phyloP scores from a whole-genome alignment of 2,797 vertebrate species.

The Xiphophorus birchmanni region DNA sequence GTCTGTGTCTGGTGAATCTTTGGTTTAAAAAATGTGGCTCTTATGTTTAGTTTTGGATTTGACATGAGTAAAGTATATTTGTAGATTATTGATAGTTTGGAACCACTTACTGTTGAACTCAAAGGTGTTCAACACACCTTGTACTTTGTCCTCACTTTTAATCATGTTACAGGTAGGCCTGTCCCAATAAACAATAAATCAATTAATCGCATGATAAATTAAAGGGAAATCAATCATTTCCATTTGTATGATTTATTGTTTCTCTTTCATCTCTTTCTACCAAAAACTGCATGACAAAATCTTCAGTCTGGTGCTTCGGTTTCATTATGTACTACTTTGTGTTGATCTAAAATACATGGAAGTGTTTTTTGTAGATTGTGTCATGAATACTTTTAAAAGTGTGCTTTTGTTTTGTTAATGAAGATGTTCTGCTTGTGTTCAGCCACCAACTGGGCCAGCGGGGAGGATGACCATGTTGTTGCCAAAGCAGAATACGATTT shows the following conservation, averaged over 20 bases:
- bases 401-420: background rate
- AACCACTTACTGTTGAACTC: background rate
- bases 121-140: background rate
- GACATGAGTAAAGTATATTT: background rate
- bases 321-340: background rate
- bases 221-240: too few species aligned
- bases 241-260: too few species aligned
- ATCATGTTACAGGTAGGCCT: background rate
- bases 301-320: too few species aligned
- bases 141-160: background rate
- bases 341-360: background rate
- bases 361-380: background rate
- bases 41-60: background rate
- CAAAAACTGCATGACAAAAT: too few species aligned
- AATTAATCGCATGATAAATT: too few species aligned
- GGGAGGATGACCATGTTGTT: slow-evolving; percentile 95
- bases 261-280: too few species aligned
- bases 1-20: too few species aligned
- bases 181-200: too few species aligned
- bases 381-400: background rate
- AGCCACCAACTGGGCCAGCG: slow-evolving; percentile 90
- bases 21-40: too few species aligned
- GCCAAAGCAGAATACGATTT: slow-evolving; percentile 96
- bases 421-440: slow-evolving; percentile 21
- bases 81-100: background rate